Conservation (phyloP, 37 sponge, comb jelly and placozoan species). For the Mnemiopsis leidyi region DNA sequence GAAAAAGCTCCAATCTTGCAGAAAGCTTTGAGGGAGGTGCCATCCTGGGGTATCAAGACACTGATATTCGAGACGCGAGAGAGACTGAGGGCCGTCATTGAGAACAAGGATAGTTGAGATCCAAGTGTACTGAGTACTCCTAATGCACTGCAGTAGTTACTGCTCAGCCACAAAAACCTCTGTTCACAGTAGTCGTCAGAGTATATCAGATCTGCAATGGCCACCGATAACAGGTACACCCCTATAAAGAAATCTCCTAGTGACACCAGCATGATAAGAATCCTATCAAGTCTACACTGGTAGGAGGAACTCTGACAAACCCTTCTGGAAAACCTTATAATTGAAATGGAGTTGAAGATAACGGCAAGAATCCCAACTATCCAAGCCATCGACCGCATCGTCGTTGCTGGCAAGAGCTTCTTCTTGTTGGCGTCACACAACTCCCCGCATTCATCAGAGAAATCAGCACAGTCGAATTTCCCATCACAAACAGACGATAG, state of each 20-base stretch:
- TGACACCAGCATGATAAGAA: background rate
- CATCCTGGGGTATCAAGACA: background rate
- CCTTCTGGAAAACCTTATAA: background rate
- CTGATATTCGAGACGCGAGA: background rate
- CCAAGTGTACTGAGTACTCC: background rate
- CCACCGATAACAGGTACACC: background rate
- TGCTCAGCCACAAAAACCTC: background rate
- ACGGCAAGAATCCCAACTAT: background rate
- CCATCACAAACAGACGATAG: background rate
- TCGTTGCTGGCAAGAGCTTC: background rate
- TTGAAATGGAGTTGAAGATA: background rate
- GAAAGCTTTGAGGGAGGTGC: background rate
- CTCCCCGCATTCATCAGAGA: conserved; percentile 11
- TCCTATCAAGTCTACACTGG: background rate
- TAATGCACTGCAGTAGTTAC: background rate
- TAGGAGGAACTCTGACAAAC: background rate
- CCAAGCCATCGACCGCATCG: background rate
- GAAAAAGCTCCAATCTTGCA: background rate
- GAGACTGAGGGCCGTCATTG: background rate
- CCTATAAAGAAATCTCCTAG: background rate
- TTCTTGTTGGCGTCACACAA: background rate
- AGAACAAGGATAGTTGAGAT: background rate
- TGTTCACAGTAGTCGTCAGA: background rate
- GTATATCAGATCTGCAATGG: background rate
- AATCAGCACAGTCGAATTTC: background rate